Conservation (phyloP, 2,888 invertebrate genomes). For the Microplitis deprimator region DNA sequence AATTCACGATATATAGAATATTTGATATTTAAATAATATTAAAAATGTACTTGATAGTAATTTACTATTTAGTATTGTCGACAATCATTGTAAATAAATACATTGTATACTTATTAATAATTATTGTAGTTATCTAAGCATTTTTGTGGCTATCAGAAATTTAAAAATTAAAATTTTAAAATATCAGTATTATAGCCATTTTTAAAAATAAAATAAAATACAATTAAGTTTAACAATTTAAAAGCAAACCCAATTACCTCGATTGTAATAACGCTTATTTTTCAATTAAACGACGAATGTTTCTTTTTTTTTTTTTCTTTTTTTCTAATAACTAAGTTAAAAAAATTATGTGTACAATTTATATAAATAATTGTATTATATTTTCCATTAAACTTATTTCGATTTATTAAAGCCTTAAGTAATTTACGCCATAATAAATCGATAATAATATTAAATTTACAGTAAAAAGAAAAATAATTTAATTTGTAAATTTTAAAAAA, state of each 20-base stretch:
- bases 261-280: slow-evolving; percentile 31
- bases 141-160: not conserved
- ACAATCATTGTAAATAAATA: not conserved
- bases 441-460: too few species aligned
- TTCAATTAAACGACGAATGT: not conserved
- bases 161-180: not conserved
- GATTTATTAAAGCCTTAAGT: not conserved
- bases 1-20: not conserved
- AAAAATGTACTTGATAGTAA: not conserved
- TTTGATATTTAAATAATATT: not conserved
- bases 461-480: not conserved
- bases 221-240: not conserved
- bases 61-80: not conserved
- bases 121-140: not conserved
- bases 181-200: not conserved
- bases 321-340: not conserved
- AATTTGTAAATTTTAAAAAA: slow-evolving; percentile 1
- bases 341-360: slow-evolving; percentile 15
- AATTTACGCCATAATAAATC: not conserved
- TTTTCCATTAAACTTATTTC: not conserved
- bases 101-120: not conserved
- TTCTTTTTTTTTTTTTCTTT: slow-evolving; percentile 5
- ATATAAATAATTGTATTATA: not conserved
- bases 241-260: slow-evolving; percentile 40
- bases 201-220: not conserved